Evolutionary conservation across 2,113 vertebrate species (phyloP), one percentile per base, ranked within the genome.

Genomic region (Azemiops feae): DNA sequence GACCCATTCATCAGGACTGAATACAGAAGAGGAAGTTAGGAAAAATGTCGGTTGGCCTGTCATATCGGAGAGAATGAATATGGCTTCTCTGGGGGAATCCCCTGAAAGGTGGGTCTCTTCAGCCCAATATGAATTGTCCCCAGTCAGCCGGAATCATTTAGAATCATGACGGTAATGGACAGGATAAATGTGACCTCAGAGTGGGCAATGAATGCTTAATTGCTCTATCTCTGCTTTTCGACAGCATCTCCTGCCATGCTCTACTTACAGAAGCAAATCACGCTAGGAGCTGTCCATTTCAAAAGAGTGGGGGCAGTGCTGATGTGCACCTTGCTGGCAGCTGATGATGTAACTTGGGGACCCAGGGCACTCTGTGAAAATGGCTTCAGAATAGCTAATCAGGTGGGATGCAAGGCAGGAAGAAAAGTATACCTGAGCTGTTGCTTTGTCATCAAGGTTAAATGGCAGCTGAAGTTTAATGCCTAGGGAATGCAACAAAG

Each of bases 101-200:
- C 1, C 50, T 39, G 3, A 9, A 27, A 10, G 0, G 53, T 92
- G 39, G 34, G 47, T 18, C 69, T n/a, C 90, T 85, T 25, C 0
- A 1, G 88, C 47, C 60, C 85, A 43, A 55, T n/a, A n/a, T 92
- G 69, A 64, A 92, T 93, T 27, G 54, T 50, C 60, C 64, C 6
- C 27, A 34, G n/a, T 7, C 47, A 45, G 54, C 45, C 52, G 1
- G 53, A 16, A 64, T 39, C 69, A 50, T 86, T 89, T 47, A 86
- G 87, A 89, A 58, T 57, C 25, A 18, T 89, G n/a, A 89, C 43
- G 12, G 87, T 85, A 86, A 64, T 54, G 54, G 69, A 64, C 57
- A 64, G 87, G 47, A 53, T 89, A 93, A 92, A 64, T 81, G 90
- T 69, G 88, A 87, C 74, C 93, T 92, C 34, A 34, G 45, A 55